Base-by-base conservation (phyloP, 2,888 invertebrate species). In the Mythimna loreyi region DNA sequence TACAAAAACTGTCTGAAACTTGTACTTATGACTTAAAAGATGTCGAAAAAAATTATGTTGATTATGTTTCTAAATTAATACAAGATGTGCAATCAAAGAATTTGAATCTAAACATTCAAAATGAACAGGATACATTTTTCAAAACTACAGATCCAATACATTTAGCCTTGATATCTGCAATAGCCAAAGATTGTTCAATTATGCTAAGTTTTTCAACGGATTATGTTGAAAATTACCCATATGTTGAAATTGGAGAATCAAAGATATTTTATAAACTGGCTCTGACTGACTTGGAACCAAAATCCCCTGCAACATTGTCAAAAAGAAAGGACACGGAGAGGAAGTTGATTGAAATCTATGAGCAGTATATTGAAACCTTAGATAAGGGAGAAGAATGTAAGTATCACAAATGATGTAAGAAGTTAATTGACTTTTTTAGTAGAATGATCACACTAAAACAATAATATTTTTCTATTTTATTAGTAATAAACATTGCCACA, bases 171-270 rank as follows among this genome's bases (percentile, higher is more conserved):
- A 93, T 97, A 81, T 97, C 97, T 19, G 96, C 97, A 36, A 96
- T 97, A 6, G 97, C 97, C 25, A 97, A 97, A 88, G 97, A 97
- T 86, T 97, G 97, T 85, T 97, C 97, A 0, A 95, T 97, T 33
- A 97, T 97, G 96, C 94, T 97, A 60, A 95, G 96, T 60, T 95
- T 97, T 75, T 82, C 91, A 65, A 67, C 85, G 69, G 73, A 86
- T 47, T 77, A 62, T 61, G 74, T 85, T 62, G 83, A 88, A 69
- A 81, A 84, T n/a, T 78, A 75, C 33, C 86, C 89, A n/a, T 86
- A 66, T 60, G 82, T 93, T 36, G 75, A 90, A 78, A 72, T 96
- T 63, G 89, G 88, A 57, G 91, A 92, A 52, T 81, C 86, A 40
- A 91, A 86, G 73, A 92, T 96, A 82, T 92, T 94, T 43, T 96